Conservation (phyloP, 2,113 vertebrate genomes). For the Lampris megalopsis region DNA sequence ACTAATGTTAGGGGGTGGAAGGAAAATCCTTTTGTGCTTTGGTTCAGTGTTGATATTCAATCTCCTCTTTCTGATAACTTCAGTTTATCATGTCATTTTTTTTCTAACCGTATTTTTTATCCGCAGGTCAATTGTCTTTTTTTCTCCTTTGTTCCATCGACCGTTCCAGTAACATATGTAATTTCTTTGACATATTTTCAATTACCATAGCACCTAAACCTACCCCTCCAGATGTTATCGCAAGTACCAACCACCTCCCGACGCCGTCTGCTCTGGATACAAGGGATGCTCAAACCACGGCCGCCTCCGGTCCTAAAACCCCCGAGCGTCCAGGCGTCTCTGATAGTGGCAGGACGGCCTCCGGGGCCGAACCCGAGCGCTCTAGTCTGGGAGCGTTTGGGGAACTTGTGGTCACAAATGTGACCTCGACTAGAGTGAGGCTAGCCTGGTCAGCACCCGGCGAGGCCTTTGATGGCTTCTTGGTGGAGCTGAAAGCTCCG, state of each 20-base stretch:
- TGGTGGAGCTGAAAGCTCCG: constrained; percentile 63
- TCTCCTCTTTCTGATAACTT: not conserved
- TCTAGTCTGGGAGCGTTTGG: constrained; percentile 13
- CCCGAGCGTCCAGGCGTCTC: constrained; percentile 26
- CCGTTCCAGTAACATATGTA: constrained; percentile 31
- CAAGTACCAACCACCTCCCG: constrained; percentile 66
- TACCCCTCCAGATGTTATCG: constrained; percentile 66
- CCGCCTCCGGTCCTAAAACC: constrained; percentile 8
- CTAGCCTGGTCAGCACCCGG: constrained; percentile 61
- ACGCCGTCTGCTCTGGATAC: constrained; percentile 40
- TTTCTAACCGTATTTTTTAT: constrained; percentile 47
- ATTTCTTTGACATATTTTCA: constrained; percentile 70
- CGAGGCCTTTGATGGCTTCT: constrained; percentile 58
- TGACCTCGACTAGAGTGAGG: constrained; percentile 55
- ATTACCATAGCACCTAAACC: constrained; percentile 73
- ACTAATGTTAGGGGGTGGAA: not conserved
- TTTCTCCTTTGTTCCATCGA: constrained; percentile 33
- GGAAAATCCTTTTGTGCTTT: not conserved
- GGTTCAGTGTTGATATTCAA: not conserved
- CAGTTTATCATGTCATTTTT: not conserved
- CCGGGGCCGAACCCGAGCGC: constrained; percentile 51
- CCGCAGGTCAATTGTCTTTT: constrained; percentile 32
- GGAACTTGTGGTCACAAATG: constrained; percentile 48
- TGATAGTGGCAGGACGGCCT: constrained; percentile 21
- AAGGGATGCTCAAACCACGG: constrained; percentile 30